A percentile compares a stretch with the other conserved stretches of the same genome.
Conservation (phyloP, 2,113 vertebrate genomes). For the Isichthys henryi region DNA sequence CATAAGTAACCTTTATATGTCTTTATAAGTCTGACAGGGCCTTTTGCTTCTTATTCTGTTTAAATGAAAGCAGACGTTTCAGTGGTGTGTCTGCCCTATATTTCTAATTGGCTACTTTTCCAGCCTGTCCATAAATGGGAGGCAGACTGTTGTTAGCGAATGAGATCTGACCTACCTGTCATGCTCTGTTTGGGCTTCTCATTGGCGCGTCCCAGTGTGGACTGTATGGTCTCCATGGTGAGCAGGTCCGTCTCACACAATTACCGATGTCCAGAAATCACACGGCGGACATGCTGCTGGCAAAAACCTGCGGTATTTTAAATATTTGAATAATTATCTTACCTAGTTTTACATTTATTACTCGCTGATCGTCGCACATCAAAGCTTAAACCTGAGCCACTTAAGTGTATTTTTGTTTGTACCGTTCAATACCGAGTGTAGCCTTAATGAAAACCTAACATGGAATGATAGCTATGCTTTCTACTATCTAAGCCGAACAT, state of each 20-base stretch:
- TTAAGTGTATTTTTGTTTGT: neutral
- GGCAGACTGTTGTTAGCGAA: neutral
- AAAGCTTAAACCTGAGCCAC: neutral
- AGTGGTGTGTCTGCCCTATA: constrained; percentile 2
- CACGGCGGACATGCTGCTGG: neutral
- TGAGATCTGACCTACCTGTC: constrained; percentile 12
- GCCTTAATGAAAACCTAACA: neutral
- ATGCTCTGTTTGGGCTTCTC: neutral
- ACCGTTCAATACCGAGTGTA: neutral
- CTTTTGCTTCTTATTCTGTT: neutral
- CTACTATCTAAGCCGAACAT: neutral
- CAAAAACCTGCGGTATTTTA: neutral
- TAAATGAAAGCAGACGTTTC: constrained; percentile 4
- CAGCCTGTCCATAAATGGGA: neutral
- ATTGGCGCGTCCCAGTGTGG: neutral
- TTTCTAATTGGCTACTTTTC: constrained; percentile 20
- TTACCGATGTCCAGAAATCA: neutral
- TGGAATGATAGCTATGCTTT: neutral
- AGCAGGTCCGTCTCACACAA: neutral
- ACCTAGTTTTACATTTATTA: neutral
- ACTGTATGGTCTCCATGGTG: neutral
- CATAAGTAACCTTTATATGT: constrained; percentile 6
- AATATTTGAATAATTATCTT: neutral
- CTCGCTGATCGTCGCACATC: neutral
- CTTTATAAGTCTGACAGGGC: constrained; percentile 5